Percentiles rank a stretch among this genome's conserved stretches.
Evolutionary conservation across 92 coral and sea anemone genomes (phyloP).

Genomic region (Porites divaricata): DNA sequence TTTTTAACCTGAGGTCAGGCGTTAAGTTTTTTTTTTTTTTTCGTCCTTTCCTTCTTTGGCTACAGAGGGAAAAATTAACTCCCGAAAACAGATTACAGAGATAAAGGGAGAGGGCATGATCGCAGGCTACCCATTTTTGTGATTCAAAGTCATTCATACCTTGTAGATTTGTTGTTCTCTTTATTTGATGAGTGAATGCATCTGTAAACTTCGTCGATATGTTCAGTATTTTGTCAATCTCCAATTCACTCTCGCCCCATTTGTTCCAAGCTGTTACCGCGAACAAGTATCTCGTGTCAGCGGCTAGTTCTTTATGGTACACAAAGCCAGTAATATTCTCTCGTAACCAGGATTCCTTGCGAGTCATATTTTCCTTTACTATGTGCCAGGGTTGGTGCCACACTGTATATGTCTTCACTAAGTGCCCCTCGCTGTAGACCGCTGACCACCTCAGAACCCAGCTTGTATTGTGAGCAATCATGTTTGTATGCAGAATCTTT

Average conservation of each 20-base stretch:
- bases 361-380: too few relatives aligned
- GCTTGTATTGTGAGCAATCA: not conserved
- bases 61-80: too few relatives aligned
- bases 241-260: constrained; percentile 40
- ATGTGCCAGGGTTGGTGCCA: constrained; percentile 4
- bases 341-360: constrained; percentile 12
- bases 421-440: constrained; percentile 11
- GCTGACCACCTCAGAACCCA: constrained; percentile 40
- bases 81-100: too few relatives aligned
- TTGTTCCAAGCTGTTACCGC: constrained; percentile 46
- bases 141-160: not conserved
- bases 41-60: too few relatives aligned
- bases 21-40: too few relatives aligned
- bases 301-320: constrained; percentile 19
- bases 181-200: not conserved
- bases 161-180: not conserved
- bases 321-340: constrained; percentile 22
- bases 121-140: too few relatives aligned
- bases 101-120: too few relatives aligned
- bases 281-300: constrained; percentile 16
- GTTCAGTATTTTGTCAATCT: not conserved
- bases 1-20: too few relatives aligned
- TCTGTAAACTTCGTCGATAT: constrained; percentile 11
- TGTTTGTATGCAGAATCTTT: constrained; percentile 20
- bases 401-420: constrained; percentile 18